These are phyloP conservation scores for Nebria brevicollis DNA, from an alignment of 2,888 invertebrate species.

Conservation along the genomic window DNA sequence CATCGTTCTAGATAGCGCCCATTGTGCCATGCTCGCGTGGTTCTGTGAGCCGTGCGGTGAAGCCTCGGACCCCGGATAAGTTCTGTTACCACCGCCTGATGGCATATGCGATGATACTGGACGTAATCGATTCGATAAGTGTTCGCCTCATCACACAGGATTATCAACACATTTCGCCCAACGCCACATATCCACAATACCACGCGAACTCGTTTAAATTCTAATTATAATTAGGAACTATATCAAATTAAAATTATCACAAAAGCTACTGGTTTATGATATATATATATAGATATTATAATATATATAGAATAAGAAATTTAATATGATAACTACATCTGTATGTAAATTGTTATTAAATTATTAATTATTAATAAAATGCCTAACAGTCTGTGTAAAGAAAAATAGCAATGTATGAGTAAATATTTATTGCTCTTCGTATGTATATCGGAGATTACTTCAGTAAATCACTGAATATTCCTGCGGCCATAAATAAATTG, in stretches of 20 bases:
- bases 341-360: too few relatives aligned
- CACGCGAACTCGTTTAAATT: not conserved
- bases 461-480: too few relatives aligned
- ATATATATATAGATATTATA: too few relatives aligned
- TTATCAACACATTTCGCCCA: not conserved
- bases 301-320: too few relatives aligned
- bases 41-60: conserved; percentile 28
- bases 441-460: too few relatives aligned
- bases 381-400: too few relatives aligned
- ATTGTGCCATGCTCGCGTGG: conserved; percentile 51
- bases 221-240: not conserved
- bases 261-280: too few relatives aligned
- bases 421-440: too few relatives aligned
- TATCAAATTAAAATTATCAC: not conserved
- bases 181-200: not conserved
- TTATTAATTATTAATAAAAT: too few relatives aligned
- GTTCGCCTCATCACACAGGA: not conserved
- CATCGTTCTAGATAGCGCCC: conserved; percentile 52
- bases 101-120: conserved; percentile 3
- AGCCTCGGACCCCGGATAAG: not conserved
- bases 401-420: too few relatives aligned
- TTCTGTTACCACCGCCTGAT: conserved; percentile 1
- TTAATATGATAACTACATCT: too few relatives aligned
- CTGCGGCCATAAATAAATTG: not conserved
- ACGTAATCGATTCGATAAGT: conserved; percentile 10